A percentile compares a stretch with the other conserved stretches of the same genome.
Evolutionary conservation across 2,888 invertebrate genomes (phyloP).

Genomic region (Embidobia sp.): DNA sequence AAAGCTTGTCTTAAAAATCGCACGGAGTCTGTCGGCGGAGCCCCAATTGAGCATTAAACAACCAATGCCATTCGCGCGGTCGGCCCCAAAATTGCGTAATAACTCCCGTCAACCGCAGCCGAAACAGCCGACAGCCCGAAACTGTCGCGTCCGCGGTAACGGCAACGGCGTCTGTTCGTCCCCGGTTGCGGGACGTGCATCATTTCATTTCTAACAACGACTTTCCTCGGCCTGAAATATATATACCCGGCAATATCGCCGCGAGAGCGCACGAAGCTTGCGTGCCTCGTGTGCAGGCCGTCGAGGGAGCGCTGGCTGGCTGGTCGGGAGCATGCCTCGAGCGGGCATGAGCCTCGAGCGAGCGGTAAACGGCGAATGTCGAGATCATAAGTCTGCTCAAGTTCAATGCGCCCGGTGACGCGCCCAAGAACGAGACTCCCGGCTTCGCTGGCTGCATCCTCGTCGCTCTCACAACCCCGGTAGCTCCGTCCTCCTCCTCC

Average conservation of each 20-base stretch:
- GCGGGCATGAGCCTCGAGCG: conserved; percentile 45
- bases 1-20: background rate
- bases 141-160: conserved; percentile 38
- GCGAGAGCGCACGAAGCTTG: conserved; percentile 25
- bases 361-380: conserved; percentile 60
- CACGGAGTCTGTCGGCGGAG: conserved; percentile 9
- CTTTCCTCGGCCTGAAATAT: conserved; percentile 46
- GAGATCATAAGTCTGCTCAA: conserved; percentile 60
- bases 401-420: conserved; percentile 60
- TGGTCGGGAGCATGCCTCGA: conserved; percentile 38
- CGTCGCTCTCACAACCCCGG: background rate
- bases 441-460: conserved; percentile 12
- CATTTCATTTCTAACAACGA: conserved; percentile 51
- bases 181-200: conserved; percentile 23
- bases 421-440: conserved; percentile 56
- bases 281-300: conserved; percentile 40
- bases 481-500: conserved; percentile 20
- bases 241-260: conserved; percentile 23
- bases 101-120: conserved; percentile 25
- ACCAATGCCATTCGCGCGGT: background rate
- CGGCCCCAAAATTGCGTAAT: conserved; percentile 33
- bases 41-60: conserved; percentile 23
- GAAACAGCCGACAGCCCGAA: conserved; percentile 31
- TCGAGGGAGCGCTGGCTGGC: conserved; percentile 12
- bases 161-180: conserved; percentile 28